Percentiles rank a stretch among this genome's conserved stretches.
Evolutionary conservation across 2,888 invertebrate genomes (phyloP).

Genomic region (Pristionchus mayeri): DNA sequence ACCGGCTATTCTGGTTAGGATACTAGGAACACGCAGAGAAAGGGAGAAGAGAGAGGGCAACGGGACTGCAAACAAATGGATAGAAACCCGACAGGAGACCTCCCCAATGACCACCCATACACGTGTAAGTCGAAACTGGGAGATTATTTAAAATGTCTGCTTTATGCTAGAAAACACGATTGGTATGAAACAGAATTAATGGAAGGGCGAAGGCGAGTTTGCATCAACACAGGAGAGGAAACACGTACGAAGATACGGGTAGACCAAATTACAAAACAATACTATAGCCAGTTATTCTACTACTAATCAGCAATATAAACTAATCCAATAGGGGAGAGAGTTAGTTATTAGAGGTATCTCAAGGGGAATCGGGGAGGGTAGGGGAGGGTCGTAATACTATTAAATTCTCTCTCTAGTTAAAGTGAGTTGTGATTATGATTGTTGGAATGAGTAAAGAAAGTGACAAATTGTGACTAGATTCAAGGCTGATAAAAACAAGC

Average conservation of each 20-base stretch:
- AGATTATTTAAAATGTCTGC: neutral
- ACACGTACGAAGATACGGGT: constrained; percentile 41
- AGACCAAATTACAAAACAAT: neutral
- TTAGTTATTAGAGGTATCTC: constrained; percentile 32
- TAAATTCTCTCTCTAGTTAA: neutral
- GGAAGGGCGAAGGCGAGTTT: constrained; percentile 14
- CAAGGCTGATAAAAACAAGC: neutral
- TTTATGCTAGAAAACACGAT: constrained; percentile 18
- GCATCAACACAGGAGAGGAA: constrained; percentile 23
- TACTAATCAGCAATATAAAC: neutral
- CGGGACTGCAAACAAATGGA: constrained; percentile 3
- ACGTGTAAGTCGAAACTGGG: neutral
- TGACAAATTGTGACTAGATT: constrained; percentile 41
- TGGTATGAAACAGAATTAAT: constrained; percentile 11
- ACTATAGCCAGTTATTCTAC: neutral
- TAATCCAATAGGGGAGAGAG: neutral
- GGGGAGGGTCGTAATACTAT: constrained; percentile 3
- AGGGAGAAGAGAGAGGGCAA: neutral
- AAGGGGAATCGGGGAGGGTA: neutral
- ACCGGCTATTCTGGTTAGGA: neutral
- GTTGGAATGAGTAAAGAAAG: constrained; percentile 27
- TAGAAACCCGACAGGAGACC: constrained; percentile 5
- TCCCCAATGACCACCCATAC: neutral
- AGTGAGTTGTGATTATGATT: constrained; percentile 9
- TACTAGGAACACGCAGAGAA: constrained; percentile 1